A percentile compares a stretch with the other conserved stretches of the same genome.
These are phyloP conservation scores for Chrysina gloriosa DNA, from an alignment of 2,888 invertebrate genomes.

Conservation along the genomic window DNA sequence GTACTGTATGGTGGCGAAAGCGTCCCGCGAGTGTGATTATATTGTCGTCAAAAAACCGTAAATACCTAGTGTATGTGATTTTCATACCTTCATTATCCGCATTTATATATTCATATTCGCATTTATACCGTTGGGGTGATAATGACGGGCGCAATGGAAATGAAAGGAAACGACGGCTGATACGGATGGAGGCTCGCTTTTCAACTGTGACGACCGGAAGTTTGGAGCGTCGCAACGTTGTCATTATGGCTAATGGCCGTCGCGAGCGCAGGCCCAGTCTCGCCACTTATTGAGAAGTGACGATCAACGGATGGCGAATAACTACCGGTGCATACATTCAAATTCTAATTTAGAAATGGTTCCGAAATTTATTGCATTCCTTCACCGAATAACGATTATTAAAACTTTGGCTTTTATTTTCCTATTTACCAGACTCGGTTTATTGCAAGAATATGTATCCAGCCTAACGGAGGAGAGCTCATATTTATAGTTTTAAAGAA, in stretches of 20 bases:
- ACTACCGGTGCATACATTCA: conserved; percentile 32
- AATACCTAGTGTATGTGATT: conserved; percentile 41
- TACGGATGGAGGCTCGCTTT: conserved; percentile 57
- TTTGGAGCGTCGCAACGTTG: conserved; percentile 54
- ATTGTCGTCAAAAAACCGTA: conserved; percentile 40
- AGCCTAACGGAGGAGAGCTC: too few relatives aligned
- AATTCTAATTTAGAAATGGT: conserved; percentile 36
- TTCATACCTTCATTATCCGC: conserved; percentile 38
- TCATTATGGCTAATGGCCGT: conserved; percentile 55
- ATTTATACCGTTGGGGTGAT: conserved; percentile 30
- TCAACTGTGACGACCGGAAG: conserved; percentile 58
- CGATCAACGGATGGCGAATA: conserved; percentile 38
- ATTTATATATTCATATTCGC: conserved; percentile 42
- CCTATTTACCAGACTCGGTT: not conserved
- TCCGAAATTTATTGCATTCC: conserved; percentile 22
- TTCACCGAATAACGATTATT: conserved; percentile 11
- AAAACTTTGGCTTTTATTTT: not conserved
- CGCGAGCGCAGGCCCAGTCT: conserved; percentile 47
- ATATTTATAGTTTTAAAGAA: too few relatives aligned
- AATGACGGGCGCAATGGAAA: conserved; percentile 55
- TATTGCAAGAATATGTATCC: not conserved
- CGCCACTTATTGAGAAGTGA: conserved; percentile 49
- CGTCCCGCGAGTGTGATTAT: conserved; percentile 27
- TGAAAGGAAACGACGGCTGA: conserved; percentile 55
- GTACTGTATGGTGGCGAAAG: conserved; percentile 1